Conservation (phyloP, 2,888 invertebrate genomes). For the Dexiosoma caninum region DNA sequence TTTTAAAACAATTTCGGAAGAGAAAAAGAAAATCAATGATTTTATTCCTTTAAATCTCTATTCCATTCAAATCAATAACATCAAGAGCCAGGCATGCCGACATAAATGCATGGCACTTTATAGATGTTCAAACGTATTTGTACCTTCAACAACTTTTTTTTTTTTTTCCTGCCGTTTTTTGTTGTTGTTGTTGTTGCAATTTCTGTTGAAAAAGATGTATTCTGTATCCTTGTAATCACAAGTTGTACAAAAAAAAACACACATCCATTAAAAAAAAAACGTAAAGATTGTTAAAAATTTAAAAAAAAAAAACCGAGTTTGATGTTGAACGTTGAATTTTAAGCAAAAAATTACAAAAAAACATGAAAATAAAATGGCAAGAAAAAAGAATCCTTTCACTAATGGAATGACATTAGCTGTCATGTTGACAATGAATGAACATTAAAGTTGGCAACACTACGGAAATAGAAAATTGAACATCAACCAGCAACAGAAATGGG, state of each 20-base stretch:
- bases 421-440: constrained; percentile 61
- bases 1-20: too few species aligned
- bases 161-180: too few species aligned
- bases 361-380: background rate
- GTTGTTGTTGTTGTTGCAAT: too few species aligned
- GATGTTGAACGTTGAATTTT: background rate
- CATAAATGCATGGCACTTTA: background rate
- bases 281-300: background rate
- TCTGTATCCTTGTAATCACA: constrained; percentile 7
- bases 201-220: background rate
- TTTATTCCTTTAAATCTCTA: background rate
- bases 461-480: constrained; percentile 48
- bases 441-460: constrained; percentile 60
- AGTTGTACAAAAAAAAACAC: background rate
- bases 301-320: constrained; percentile 1
- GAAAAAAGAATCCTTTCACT: constrained; percentile 55
- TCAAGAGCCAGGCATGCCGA: background rate
- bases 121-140: background rate
- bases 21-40: too few species aligned
- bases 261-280: constrained; percentile 9
- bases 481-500: background rate
- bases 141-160: constrained; percentile 22
- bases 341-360: background rate
- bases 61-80: constrained; percentile 16
- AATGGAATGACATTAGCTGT: constrained; percentile 64